Percentiles rank a stretch among this genome's conserved stretches.
These are phyloP conservation scores for Chloroceryle inda DNA, from an alignment of 2,797 vertebrate genomes.

Conservation along the genomic window DNA sequence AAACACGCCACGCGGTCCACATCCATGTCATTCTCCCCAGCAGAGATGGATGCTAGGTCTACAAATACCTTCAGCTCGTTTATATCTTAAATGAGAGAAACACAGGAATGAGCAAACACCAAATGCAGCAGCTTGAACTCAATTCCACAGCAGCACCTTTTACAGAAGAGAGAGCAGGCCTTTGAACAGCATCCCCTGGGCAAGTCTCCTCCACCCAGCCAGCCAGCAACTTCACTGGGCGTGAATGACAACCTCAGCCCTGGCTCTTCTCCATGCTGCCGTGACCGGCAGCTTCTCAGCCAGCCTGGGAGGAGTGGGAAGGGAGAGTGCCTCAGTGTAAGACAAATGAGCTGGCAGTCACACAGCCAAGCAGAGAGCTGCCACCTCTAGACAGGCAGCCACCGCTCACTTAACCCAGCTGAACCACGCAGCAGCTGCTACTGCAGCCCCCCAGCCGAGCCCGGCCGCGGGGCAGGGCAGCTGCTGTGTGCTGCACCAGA, in stretches of 20 bases:
- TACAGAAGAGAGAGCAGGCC: not conserved
- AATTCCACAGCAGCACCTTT: not conserved
- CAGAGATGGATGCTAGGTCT: conserved; percentile 97
- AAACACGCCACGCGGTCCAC: conserved; percentile 96
- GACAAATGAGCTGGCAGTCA: not conserved
- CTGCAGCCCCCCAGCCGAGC: not conserved
- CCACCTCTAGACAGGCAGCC: fast-evolving
- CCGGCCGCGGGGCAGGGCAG: not conserved
- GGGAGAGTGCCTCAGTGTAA: not conserved
- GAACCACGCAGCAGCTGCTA: not conserved
- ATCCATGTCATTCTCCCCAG: conserved; percentile 96
- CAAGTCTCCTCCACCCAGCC: not conserved
- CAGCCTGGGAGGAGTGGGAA: not conserved
- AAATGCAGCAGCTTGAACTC: not conserved
- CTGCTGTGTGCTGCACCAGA: not conserved
- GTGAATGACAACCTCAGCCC: not conserved
- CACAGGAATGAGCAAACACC: not conserved
- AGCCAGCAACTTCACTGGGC: not conserved
- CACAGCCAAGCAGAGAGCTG: not conserved
- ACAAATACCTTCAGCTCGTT: conserved; percentile 97
- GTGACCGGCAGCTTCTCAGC: not conserved
- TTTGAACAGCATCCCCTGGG: not conserved
- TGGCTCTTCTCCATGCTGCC: not conserved
- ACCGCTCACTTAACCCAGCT: fast-evolving
- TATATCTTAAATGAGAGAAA: conserved; percentile 81